A percentile compares a stretch with the other conserved stretches of the same genome.
Evolutionary conservation across 2,113 vertebrate species (phyloP).

Genomic region (Spheniscus mendiculus): DNA sequence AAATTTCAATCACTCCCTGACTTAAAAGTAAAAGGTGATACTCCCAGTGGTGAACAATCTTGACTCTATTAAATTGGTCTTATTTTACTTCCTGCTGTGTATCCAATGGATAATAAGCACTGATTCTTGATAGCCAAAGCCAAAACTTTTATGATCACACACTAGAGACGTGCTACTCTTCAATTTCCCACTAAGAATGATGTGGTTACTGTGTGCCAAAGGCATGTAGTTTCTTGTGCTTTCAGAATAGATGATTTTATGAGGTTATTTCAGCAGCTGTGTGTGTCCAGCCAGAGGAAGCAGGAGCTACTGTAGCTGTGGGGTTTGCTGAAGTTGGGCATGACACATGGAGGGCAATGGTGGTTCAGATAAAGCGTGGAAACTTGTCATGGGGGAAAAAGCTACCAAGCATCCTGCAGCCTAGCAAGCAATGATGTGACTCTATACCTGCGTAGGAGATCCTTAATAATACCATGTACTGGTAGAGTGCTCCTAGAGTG

Average conservation of each 20-base stretch:
- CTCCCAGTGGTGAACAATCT: neutral
- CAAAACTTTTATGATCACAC: neutral
- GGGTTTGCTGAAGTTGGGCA: neutral
- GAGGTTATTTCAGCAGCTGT: neutral
- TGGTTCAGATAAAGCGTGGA: neutral
- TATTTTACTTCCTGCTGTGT: neutral
- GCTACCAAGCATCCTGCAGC: neutral
- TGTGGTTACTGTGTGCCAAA: neutral
- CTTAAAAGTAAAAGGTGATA: neutral
- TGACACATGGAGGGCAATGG: accelerated
- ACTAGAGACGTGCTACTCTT: neutral
- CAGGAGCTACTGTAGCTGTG: neutral
- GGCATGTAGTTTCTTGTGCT: neutral
- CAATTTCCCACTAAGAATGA: neutral
- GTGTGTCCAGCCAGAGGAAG: neutral
- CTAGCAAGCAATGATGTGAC: neutral
- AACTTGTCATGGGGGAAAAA: neutral
- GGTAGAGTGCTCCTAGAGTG: neutral
- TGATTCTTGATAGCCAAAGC: neutral
- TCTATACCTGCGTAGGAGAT: neutral
- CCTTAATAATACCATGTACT: no score
- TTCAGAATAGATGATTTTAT: neutral
- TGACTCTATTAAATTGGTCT: neutral
- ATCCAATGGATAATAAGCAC: neutral
- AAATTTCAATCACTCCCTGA: neutral